phyloP scores from a whole-genome alignment of 2,888 invertebrate species.

The Lathronympha strigana region DNA sequence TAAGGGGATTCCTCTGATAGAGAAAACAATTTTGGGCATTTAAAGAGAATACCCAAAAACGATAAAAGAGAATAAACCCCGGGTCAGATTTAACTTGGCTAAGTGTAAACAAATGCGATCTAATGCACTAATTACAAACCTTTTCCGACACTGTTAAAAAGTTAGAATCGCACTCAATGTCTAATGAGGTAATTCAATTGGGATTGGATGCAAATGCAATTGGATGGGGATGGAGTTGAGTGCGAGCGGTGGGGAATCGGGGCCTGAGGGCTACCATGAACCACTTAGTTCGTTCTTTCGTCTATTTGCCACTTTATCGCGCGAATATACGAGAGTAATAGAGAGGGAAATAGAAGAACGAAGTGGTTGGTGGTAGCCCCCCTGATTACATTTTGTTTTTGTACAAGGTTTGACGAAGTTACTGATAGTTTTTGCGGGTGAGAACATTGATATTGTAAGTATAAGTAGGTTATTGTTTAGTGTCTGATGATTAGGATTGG shows the following conservation, averaged over 20 bases:
- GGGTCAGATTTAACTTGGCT: constrained; percentile 1
- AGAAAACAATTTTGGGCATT: background rate
- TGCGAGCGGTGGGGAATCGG: constrained; percentile 17
- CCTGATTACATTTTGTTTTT: constrained; percentile 30
- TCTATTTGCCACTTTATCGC: too few species aligned
- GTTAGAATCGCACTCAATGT: constrained; percentile 35
- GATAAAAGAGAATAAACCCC: constrained; percentile 8
- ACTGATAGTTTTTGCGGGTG: background rate
- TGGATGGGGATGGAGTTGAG: constrained; percentile 31
- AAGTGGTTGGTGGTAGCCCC: too few species aligned
- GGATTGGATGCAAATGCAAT: constrained; percentile 39
- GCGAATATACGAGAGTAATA: too few species aligned
- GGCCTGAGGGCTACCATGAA: too few species aligned
- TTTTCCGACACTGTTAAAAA: constrained; percentile 34
- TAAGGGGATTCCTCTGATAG: background rate
- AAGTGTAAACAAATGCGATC: constrained; percentile 41
- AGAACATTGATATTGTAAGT: background rate
- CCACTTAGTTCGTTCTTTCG: too few species aligned
- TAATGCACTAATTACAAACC: constrained; percentile 40
- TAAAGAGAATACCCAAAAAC: background rate
- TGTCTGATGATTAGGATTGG: too few species aligned
- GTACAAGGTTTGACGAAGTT: background rate
- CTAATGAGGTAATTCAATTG: constrained; percentile 40
- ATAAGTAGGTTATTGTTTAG: background rate
- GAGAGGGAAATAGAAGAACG: too few species aligned